Conservation (phyloP, 1,140 invertebrate genomes). For the Apocrypta bakeri region DNA sequence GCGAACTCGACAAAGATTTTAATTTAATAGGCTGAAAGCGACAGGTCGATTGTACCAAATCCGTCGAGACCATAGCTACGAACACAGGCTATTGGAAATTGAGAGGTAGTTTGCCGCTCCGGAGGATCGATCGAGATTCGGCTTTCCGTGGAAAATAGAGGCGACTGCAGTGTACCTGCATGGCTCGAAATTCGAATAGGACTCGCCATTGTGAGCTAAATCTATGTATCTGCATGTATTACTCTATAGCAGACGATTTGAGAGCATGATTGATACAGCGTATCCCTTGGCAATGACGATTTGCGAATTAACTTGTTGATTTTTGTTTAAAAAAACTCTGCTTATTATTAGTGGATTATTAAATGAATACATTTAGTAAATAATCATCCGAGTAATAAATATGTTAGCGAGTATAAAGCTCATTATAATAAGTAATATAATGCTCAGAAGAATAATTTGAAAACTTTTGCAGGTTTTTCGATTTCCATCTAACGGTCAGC, state of each 20-base stretch:
- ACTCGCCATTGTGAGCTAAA: neutral
- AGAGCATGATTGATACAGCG: no score
- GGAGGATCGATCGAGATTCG: slow-evolving; percentile 16
- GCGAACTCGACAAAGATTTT: slow-evolving; percentile 16
- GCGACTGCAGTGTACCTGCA: neutral
- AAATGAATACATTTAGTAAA: no score
- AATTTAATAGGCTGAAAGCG: slow-evolving; percentile 28
- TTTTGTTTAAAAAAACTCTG: no score
- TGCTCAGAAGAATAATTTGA: no score
- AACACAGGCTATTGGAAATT: neutral
- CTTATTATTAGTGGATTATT: no score
- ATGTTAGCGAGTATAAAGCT: no score
- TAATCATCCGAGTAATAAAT: no score
- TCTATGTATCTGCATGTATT: no score
- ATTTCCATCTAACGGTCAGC: neutral
- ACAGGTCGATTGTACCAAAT: slow-evolving; percentile 20
- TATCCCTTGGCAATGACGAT: no score
- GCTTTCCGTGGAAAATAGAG: neutral
- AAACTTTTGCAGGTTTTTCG: neutral
- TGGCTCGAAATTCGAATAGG: neutral
- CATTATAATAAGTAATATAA: no score
- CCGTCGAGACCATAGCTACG: neutral
- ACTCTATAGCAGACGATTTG: no score
- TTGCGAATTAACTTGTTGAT: no score
- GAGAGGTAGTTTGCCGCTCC: neutral